These are phyloP conservation scores for Thecophora atra DNA, from an alignment of 2,888 invertebrate species.

Conservation along the genomic window DNA sequence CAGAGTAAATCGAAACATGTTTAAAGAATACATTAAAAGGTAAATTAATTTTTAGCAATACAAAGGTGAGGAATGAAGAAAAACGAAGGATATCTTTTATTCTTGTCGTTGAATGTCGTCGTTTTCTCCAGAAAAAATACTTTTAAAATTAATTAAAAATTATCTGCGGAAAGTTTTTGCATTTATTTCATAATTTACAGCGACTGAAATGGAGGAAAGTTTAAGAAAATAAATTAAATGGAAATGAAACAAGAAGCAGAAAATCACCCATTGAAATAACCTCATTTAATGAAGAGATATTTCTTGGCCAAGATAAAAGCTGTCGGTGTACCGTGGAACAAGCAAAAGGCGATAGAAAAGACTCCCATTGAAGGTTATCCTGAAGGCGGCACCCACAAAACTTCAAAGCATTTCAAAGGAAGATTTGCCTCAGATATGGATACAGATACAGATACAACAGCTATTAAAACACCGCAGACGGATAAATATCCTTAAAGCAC, in stretches of 20 bases:
- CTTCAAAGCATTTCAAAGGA: slow-evolving; percentile 15
- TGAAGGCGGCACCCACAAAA: background rate
- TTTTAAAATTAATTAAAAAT: slow-evolving; percentile 15
- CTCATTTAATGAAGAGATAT: slow-evolving; percentile 24
- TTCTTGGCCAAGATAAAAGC: slow-evolving; percentile 3
- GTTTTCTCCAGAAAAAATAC: slow-evolving; percentile 6
- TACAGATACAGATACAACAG: slow-evolving; percentile 15
- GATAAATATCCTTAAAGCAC: slow-evolving; percentile 24
- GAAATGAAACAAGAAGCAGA: slow-evolving; percentile 1
- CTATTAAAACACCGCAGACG: slow-evolving; percentile 25
- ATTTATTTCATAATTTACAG: slow-evolving; percentile 18
- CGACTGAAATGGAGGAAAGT: background rate
- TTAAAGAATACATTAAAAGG: too few species aligned
- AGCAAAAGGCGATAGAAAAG: background rate
- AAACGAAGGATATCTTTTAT: background rate
- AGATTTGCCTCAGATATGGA: slow-evolving; percentile 7
- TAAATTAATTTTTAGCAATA: too few species aligned
- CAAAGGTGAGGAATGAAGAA: too few species aligned
- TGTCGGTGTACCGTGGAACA: background rate
- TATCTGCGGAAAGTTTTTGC: slow-evolving; percentile 2
- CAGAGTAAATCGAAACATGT: too few species aligned
- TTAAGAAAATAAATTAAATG: slow-evolving; percentile 20
- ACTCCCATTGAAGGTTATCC: too few species aligned
- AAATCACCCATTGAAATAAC: background rate
- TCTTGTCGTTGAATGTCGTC: background rate